Evolutionary conservation across 2,888 invertebrate species (phyloP).

Genomic region (Minunthozetes semirufus): DNA sequence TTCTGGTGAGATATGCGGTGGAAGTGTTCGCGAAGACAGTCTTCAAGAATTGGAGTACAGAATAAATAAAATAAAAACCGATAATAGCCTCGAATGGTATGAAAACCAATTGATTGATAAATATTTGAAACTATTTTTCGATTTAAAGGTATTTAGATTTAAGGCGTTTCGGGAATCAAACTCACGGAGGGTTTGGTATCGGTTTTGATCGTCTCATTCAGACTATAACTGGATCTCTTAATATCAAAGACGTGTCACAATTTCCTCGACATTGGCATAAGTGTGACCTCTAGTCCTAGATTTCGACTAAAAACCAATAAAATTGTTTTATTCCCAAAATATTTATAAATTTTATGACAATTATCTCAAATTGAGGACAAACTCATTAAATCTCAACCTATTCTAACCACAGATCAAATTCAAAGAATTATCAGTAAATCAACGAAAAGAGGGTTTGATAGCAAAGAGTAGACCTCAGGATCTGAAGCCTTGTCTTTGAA

Average conservation of each 20-base stretch:
- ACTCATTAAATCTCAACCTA: no score
- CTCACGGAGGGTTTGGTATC: slow-evolving; percentile 91
- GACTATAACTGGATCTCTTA: slow-evolving; percentile 67
- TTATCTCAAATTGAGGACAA: no score
- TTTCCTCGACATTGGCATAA: slow-evolving; percentile 79
- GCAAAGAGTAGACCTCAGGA: no score
- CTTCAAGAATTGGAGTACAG: slow-evolving; percentile 58
- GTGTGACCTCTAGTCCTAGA: slow-evolving; percentile 42
- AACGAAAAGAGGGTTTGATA: no score
- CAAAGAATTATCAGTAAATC: no score
- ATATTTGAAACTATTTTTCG: neutral
- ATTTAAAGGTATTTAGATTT: slow-evolving; percentile 73
- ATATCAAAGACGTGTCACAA: slow-evolving; percentile 88
- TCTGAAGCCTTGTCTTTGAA: no score
- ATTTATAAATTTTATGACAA: no score
- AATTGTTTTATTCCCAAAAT: no score
- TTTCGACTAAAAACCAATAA: no score
- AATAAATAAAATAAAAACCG: slow-evolving; percentile 47
- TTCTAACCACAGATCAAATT: no score
- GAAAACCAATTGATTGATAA: neutral
- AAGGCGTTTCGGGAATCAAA: slow-evolving; percentile 75
- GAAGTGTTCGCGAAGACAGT: slow-evolving; percentile 81
- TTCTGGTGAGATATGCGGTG: slow-evolving; percentile 91
- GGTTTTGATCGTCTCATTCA: slow-evolving; percentile 89
- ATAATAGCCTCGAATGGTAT: slow-evolving; percentile 44